Conservation (phyloP, 2,797 vertebrate species). For the Alcedo atthis region DNA sequence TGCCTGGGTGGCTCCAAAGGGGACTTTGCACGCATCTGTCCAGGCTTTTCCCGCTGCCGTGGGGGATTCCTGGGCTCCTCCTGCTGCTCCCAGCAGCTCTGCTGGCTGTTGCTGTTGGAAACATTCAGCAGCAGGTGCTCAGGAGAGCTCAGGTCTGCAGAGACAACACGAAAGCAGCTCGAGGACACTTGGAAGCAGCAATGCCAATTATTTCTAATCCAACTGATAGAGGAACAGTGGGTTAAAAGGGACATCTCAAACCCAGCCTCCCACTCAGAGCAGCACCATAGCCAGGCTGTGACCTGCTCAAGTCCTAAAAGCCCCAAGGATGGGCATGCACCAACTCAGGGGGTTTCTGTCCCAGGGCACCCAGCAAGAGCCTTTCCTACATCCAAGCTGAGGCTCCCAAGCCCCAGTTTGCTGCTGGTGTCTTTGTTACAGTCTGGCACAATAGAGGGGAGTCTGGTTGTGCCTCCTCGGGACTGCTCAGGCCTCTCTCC, state of each 20-base stretch:
- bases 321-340: neutral
- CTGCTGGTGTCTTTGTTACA: neutral
- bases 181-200: neutral
- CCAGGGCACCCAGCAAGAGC: fast-evolving
- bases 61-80: neutral
- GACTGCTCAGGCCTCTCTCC: neutral
- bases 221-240: neutral
- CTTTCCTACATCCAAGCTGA: neutral
- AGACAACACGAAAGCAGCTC: neutral
- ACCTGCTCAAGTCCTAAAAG: neutral
- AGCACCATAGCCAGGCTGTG: neutral
- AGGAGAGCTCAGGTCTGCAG: neutral
- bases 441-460: fast-evolving
- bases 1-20: neutral
- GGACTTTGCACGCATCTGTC: neutral
- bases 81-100: neutral
- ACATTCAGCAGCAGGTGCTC: neutral
- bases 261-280: neutral
- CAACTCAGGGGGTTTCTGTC: neutral
- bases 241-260: neutral
- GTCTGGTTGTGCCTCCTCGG: neutral
- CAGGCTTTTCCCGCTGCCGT: neutral
- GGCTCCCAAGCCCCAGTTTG: neutral
- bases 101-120: slow-evolving; percentile 58
- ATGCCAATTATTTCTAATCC: neutral